Percentiles rank a stretch among this genome's conserved stretches.
phyloP scores from a whole-genome alignment of 2,113 vertebrate genomes.

The Regulus satrapa region DNA sequence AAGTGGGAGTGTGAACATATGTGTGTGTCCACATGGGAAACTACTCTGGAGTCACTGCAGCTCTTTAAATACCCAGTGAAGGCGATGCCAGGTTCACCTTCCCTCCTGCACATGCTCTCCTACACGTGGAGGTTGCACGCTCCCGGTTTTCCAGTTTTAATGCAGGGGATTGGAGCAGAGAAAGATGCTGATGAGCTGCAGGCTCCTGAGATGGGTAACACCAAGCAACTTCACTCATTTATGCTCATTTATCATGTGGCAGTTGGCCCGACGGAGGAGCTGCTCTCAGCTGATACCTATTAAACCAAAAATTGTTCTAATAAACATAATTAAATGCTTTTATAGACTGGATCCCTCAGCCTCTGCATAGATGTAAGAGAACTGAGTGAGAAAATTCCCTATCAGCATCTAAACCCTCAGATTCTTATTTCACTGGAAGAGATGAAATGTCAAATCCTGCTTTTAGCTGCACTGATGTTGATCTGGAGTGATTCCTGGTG shows the following conservation, averaged over 20 bases:
- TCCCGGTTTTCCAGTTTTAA: not conserved
- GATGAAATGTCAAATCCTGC: not conserved
- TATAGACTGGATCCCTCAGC: not conserved
- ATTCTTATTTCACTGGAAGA: not conserved
- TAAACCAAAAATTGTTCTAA: not conserved
- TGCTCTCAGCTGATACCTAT: not conserved
- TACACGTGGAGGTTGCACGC: not conserved
- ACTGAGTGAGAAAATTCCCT: not conserved
- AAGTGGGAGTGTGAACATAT: conserved; percentile 60
- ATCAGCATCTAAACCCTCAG: not conserved
- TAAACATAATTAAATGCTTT: not conserved
- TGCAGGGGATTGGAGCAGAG: not conserved
- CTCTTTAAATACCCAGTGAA: conserved; percentile 27
- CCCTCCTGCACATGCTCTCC: not conserved
- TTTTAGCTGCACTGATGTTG: not conserved
- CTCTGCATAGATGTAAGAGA: not conserved
- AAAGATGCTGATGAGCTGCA: not conserved
- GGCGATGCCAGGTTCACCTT: not conserved
- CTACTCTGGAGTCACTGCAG: conserved; percentile 12
- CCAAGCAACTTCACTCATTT: not conserved
- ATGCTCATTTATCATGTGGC: not conserved
- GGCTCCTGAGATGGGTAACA: not conserved
- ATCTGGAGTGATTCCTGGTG: not conserved
- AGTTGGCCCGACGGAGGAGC: not conserved
- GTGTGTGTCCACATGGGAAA: conserved; percentile 30